Conservation (phyloP, 2,888 invertebrate genomes). For the Lithophane leautieri region DNA sequence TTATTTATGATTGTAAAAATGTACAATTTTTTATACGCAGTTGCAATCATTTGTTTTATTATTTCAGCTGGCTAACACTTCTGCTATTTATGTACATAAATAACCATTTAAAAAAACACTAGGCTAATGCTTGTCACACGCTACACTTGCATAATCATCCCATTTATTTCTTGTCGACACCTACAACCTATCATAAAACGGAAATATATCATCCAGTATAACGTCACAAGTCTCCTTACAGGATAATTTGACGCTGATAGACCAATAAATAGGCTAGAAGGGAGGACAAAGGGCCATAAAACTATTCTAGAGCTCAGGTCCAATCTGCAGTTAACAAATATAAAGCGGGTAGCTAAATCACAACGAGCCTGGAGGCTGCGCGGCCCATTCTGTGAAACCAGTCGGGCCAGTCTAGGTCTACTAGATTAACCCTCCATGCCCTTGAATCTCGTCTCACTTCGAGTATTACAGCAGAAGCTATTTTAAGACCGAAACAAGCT, state of each 20-base stretch:
- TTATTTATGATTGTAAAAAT: not conserved
- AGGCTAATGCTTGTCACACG: not conserved
- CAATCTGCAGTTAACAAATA: slow-evolving; percentile 47
- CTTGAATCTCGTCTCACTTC: slow-evolving; percentile 67
- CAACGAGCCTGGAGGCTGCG: slow-evolving; percentile 69
- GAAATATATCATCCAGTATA: slow-evolving; percentile 1
- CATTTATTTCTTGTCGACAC: slow-evolving; percentile 14
- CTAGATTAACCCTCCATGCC: slow-evolving; percentile 72
- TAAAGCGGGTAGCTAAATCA: slow-evolving; percentile 70
- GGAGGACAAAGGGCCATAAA: slow-evolving; percentile 62
- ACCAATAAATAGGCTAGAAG: slow-evolving; percentile 27
- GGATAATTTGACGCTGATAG: slow-evolving; percentile 24
- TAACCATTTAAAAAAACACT: not conserved
- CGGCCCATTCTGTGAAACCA: slow-evolving; percentile 76
- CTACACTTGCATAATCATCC: slow-evolving; percentile 7
- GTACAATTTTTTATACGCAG: not conserved
- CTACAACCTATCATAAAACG: slow-evolving; percentile 10
- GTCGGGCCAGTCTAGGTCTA: slow-evolving; percentile 73
- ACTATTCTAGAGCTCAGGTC: slow-evolving; percentile 30
- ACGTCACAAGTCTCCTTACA: not conserved
- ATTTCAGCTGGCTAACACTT: not conserved
- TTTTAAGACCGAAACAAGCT: slow-evolving; percentile 74
- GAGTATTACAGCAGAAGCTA: slow-evolving; percentile 70
- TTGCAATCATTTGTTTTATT: not conserved
- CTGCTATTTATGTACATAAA: not conserved